These are phyloP conservation scores for Eidolon helvum DNA, from an alignment of 2,113 vertebrate species.

Conservation along the genomic window DNA sequence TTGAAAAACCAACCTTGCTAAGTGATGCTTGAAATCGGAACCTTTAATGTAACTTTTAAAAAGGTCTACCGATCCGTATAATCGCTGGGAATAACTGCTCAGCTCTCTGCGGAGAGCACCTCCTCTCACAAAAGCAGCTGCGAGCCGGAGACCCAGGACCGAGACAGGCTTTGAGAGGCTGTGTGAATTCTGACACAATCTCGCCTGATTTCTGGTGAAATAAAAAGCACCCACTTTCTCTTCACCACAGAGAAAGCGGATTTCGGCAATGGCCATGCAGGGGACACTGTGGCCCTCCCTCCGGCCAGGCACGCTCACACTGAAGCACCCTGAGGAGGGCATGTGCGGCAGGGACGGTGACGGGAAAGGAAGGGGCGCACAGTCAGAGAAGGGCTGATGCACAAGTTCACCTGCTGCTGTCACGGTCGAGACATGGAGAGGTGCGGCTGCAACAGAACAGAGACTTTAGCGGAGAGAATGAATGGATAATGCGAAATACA, in stretches of 20 bases:
- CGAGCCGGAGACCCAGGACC: neutral
- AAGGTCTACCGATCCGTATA: neutral
- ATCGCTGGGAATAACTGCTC: neutral
- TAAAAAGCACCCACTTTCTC: neutral
- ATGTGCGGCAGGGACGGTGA: conserved; percentile 50
- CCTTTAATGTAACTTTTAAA: conserved; percentile 40
- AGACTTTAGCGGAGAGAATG: conserved; percentile 86
- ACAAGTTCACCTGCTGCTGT: conserved; percentile 98
- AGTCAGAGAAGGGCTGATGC: conserved; percentile 85
- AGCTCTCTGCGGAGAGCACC: neutral
- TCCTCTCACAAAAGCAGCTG: neutral
- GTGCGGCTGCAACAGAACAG: conserved; percentile 92
- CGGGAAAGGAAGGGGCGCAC: conserved; percentile 58
- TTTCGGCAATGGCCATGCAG: neutral
- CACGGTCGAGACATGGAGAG: conserved; percentile 97
- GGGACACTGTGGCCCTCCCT: neutral
- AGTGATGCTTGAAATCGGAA: conserved; percentile 3
- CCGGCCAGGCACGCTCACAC: conserved; percentile 67
- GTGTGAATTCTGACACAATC: neutral
- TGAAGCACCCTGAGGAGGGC: conserved; percentile 83
- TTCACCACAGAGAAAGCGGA: neutral
- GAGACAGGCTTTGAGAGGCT: neutral
- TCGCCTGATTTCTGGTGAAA: neutral
- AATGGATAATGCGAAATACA: conserved; percentile 79
- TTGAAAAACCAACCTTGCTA: neutral